These are phyloP conservation scores for Elgonia sp. DNA, from an alignment of 2,888 invertebrate genomes.

Conservation along the genomic window DNA sequence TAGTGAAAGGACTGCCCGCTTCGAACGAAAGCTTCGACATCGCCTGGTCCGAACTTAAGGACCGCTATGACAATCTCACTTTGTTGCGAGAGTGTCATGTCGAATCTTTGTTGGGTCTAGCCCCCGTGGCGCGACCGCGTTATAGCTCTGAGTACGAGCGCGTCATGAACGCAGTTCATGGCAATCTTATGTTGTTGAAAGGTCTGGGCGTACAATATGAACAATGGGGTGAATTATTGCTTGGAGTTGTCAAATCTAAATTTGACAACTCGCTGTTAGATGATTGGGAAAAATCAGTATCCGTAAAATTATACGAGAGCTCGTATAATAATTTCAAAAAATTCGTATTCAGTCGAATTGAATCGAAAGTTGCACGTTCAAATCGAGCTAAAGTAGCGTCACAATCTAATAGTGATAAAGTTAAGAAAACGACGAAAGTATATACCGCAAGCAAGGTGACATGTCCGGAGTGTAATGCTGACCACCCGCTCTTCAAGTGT, in stretches of 20 bases:
- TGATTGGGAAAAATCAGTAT: slow-evolving; percentile 18
- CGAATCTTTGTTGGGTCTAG: neutral
- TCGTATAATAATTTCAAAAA: neutral
- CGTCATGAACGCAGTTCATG: slow-evolving; percentile 3
- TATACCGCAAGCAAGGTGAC: neutral
- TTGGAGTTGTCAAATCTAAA: neutral
- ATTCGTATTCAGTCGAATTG: neutral
- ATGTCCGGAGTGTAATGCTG: neutral
- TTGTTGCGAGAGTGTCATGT: slow-evolving; percentile 4
- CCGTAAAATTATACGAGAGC: neutral
- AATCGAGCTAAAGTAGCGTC: neutral
- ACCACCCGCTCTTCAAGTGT: neutral
- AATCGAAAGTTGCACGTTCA: neutral
- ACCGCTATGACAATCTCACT: slow-evolving; percentile 32
- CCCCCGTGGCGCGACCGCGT: neutral
- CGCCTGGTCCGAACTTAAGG: slow-evolving; percentile 31
- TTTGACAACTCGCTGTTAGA: slow-evolving; percentile 6
- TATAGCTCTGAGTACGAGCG: slow-evolving; percentile 12
- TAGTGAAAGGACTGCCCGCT: neutral
- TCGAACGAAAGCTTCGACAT: slow-evolving; percentile 28
- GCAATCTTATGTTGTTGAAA: neutral
- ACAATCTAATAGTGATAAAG: neutral
- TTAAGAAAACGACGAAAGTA: neutral
- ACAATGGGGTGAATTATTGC: neutral
- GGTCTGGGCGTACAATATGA: neutral